These are phyloP conservation scores for Papilio helenus DNA, from an alignment of 1,140 invertebrate genomes.

Conservation along the genomic window DNA sequence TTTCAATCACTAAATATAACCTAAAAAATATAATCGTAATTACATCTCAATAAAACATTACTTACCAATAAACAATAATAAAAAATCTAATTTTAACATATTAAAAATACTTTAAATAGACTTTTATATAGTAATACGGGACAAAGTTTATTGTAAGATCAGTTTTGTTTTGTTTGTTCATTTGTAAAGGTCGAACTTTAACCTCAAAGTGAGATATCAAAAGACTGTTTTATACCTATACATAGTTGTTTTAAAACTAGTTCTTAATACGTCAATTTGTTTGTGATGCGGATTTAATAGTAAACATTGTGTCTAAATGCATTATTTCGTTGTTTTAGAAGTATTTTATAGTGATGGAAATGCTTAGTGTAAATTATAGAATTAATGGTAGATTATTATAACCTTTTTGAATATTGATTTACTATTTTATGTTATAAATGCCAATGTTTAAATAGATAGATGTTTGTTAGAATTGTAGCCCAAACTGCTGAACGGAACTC, in stretches of 20 bases:
- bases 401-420: no score
- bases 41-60: not conserved
- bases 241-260: not conserved
- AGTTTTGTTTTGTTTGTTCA: not conserved
- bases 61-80: not conserved
- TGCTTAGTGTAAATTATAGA: no score
- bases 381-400: no score
- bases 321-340: no score
- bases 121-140: not conserved
- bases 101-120: not conserved
- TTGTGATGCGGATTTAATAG: not conserved
- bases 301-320: no score
- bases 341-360: no score
- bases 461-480: no score
- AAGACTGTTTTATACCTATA: no score
- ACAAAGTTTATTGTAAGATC: not conserved
- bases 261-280: not conserved
- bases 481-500: no score
- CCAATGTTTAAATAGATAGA: no score
- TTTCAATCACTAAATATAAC: not conserved
- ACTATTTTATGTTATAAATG: no score
- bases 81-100: not conserved
- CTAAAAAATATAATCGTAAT: not conserved
- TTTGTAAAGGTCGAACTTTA: not conserved
- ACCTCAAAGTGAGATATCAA: not conserved